These are phyloP conservation scores for Coryphaenoides rupestris DNA, from an alignment of 2,113 vertebrate genomes.

Conservation along the genomic window DNA sequence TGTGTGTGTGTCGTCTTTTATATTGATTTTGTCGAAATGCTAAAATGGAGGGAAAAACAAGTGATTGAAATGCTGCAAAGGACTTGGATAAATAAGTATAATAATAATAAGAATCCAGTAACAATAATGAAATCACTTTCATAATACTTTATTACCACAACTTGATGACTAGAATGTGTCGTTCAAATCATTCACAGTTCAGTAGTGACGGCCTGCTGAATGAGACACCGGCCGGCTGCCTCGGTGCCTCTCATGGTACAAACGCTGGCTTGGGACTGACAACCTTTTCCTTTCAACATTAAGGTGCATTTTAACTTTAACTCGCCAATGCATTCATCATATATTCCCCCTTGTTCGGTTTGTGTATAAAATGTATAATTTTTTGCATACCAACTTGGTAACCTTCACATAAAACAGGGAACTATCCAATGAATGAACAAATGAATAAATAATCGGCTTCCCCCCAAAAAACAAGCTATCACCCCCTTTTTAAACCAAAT, in stretches of 20 bases:
- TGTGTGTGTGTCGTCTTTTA: too few species aligned
- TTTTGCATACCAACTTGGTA: not conserved
- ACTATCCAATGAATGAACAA: not conserved
- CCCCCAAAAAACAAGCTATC: not conserved
- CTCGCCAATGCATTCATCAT: not conserved
- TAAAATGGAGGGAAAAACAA: too few species aligned
- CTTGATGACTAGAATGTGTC: too few species aligned
- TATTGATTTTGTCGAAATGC: too few species aligned
- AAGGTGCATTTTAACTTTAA: not conserved
- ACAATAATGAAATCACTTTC: not conserved
- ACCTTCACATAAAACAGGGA: not conserved
- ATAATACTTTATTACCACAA: slow-evolving; percentile 29
- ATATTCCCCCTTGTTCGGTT: too few species aligned
- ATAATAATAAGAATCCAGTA: not conserved
- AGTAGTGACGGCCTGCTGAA: too few species aligned
- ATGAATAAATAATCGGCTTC: not conserved
- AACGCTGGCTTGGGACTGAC: not conserved
- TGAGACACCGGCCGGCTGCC: too few species aligned
- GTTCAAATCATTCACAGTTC: too few species aligned
- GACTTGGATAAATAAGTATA: not conserved
- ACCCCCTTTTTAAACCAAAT: not conserved
- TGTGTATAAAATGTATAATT: not conserved
- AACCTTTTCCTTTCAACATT: not conserved
- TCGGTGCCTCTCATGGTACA: too few species aligned
- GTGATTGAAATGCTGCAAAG: too few species aligned